Percentiles rank a stretch among this genome's conserved stretches.
phyloP scores from a whole-genome alignment of 2,888 invertebrate genomes.

The Melitaea athalia region DNA sequence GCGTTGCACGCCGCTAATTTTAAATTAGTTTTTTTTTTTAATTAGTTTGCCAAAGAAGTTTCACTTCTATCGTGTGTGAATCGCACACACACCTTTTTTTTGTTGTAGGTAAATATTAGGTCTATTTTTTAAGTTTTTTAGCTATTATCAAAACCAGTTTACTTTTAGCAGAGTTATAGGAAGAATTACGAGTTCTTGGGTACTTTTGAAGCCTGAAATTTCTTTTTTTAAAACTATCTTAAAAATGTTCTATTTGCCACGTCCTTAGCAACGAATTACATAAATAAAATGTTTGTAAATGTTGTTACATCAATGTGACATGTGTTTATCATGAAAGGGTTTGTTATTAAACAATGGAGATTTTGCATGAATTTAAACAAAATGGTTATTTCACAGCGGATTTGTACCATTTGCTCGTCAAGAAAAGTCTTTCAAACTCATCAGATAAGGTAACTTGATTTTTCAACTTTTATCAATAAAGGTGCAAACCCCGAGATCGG shows the following conservation, averaged over 20 bases:
- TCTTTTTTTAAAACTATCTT: background rate
- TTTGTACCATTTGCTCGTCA: conserved; percentile 66
- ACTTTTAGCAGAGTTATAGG: background rate
- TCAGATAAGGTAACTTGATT: conserved; percentile 55
- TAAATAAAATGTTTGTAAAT: conserved; percentile 12
- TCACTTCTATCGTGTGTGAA: too few species aligned
- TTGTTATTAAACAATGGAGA: conserved; percentile 49
- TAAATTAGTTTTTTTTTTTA: too few species aligned
- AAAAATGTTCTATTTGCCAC: conserved; percentile 16
- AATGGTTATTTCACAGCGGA: conserved; percentile 74
- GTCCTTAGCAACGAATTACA: conserved; percentile 43
- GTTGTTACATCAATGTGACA: conserved; percentile 6
- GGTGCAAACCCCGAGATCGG: too few species aligned
- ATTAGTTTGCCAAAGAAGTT: too few species aligned
- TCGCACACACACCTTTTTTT: too few species aligned
- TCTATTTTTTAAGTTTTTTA: background rate
- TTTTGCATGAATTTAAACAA: conserved; percentile 68
- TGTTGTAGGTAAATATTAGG: too few species aligned
- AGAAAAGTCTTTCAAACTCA: conserved; percentile 57
- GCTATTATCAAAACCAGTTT: background rate
- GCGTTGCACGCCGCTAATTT: too few species aligned
- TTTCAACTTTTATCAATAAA: background rate
- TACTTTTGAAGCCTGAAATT: background rate
- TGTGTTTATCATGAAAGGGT: conserved; percentile 17
- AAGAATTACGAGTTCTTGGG: background rate